Percentiles rank a stretch among this genome's conserved stretches.
Evolutionary conservation across 2,797 vertebrate genomes (phyloP).

Genomic region (Novumbra hubbsi): DNA sequence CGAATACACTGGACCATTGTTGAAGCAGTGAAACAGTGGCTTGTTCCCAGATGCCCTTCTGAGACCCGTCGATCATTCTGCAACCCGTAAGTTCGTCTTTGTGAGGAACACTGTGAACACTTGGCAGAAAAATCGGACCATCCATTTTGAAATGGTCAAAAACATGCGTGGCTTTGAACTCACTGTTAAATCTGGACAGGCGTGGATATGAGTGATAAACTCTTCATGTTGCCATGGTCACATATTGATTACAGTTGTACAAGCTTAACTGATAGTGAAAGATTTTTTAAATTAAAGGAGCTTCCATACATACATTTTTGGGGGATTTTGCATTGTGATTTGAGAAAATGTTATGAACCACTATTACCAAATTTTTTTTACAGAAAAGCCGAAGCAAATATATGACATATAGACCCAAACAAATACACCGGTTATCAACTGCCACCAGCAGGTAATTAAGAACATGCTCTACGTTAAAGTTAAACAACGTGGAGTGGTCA

Average conservation of each 20-base stretch:
- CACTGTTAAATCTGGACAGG: not conserved
- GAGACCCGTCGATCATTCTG: slow-evolving; percentile 59
- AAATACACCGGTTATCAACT: no score
- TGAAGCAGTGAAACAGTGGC: slow-evolving; percentile 56
- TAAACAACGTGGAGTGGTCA: not conserved
- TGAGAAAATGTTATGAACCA: no score
- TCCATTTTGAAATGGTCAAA: slow-evolving; percentile 49
- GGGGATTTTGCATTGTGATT: no score
- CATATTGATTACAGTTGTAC: not conserved
- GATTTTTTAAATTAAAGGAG: not conserved
- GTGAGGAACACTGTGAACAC: slow-evolving; percentile 53
- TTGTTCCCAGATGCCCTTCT: slow-evolving; percentile 61
- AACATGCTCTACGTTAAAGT: no score
- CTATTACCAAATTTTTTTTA: no score
- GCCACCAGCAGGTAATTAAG: no score
- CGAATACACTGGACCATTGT: slow-evolving; percentile 51
- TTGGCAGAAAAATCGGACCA: slow-evolving; percentile 53
- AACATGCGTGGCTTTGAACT: slow-evolving; percentile 47
- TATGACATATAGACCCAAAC: no score
- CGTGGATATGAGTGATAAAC: not conserved
- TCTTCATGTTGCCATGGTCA: not conserved
- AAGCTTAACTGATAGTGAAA: not conserved
- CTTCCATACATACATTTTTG: not conserved
- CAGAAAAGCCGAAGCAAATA: no score
- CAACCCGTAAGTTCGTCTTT: slow-evolving; percentile 66